A percentile compares a stretch with the other conserved stretches of the same genome.
These are phyloP conservation scores for Lasioglossum figueresi DNA, from an alignment of 2,888 invertebrate species.

Conservation along the genomic window DNA sequence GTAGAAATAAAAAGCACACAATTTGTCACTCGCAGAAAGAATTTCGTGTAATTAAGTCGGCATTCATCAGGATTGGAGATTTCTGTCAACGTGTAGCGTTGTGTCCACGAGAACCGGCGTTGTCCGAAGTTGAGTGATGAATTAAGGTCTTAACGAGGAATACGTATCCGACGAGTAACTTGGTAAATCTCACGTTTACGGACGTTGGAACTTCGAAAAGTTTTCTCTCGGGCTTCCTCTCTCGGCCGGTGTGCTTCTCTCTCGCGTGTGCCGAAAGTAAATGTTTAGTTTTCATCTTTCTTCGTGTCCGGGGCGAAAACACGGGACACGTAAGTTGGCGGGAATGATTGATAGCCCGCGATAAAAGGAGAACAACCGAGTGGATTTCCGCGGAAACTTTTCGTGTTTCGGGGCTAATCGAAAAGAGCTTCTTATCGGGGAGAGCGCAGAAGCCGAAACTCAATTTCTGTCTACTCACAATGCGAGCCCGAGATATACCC, in stretches of 20 bases:
- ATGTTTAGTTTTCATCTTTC: conserved; percentile 46
- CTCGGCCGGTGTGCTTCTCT: background rate
- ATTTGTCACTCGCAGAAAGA: background rate
- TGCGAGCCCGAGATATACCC: background rate
- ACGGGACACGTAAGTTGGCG: conserved; percentile 30
- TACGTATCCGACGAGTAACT: background rate
- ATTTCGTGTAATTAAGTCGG: background rate
- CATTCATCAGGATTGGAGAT: background rate
- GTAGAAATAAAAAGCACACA: background rate
- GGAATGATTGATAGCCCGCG: conserved; percentile 48
- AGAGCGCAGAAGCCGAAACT: conserved; percentile 37
- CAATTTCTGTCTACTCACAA: conserved; percentile 24
- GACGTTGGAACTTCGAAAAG: background rate
- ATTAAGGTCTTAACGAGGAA: conserved; percentile 22
- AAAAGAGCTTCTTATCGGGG: conserved; percentile 30
- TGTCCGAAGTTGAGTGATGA: conserved; percentile 17
- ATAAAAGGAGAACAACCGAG: conserved; percentile 33
- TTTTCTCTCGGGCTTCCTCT: background rate
- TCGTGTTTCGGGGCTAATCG: conserved; percentile 43
- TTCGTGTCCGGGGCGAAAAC: conserved; percentile 28
- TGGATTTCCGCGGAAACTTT: conserved; percentile 45
- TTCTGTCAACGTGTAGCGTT: background rate
- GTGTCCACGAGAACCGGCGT: background rate
- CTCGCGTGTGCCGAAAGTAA: conserved; percentile 21
- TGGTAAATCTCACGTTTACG: conserved; percentile 31